Percentiles rank a stretch among this genome's conserved stretches.
Conservation (phyloP, 2,113 vertebrate genomes). For the Indicator indicator region DNA sequence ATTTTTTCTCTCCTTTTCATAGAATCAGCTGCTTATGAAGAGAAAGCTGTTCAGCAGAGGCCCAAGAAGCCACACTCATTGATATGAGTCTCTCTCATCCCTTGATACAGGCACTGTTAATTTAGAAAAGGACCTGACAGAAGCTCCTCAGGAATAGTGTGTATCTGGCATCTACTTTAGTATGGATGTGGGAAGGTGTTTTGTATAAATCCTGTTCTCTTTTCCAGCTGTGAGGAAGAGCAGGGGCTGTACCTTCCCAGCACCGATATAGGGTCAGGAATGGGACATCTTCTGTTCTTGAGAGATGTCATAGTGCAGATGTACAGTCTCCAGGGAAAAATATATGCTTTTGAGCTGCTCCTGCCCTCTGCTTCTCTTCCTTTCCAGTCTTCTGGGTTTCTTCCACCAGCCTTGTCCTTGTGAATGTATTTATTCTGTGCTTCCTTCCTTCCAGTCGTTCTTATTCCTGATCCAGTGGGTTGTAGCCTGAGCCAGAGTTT, state of each 20-base stretch:
- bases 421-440: background rate
- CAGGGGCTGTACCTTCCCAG: background rate
- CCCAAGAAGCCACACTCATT: background rate
- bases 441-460: background rate
- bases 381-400: background rate
- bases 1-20: background rate
- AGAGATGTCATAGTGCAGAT: background rate
- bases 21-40: background rate
- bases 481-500: background rate
- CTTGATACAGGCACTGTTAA: background rate
- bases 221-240: background rate
- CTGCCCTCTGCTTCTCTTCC: background rate
- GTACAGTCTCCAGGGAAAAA: background rate
- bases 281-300: background rate
- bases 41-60: background rate
- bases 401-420: background rate
- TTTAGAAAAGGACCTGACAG: background rate
- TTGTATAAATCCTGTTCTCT: background rate
- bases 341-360: rapidly evolving
- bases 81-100: background rate
- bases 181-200: background rate
- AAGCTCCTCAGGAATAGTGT: background rate
- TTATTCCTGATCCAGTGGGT: background rate
- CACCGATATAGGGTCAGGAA: rapidly evolving
- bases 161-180: background rate